Evolutionary conservation across 23 tunicate species (phyloP).

Genomic region (Halocynthia roretzi): DNA sequence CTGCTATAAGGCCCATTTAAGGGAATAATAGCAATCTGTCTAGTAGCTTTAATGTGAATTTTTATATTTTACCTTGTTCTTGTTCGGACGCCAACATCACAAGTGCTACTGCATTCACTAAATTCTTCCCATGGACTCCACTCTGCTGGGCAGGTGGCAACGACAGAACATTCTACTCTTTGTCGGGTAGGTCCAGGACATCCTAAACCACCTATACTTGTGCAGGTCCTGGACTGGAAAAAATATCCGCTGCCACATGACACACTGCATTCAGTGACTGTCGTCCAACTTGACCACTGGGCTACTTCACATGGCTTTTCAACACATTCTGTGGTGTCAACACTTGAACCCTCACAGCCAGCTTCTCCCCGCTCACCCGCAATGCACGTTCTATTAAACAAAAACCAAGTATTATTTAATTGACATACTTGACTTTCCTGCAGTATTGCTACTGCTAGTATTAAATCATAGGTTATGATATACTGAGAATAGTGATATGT

Average conservation of each 20-base stretch:
- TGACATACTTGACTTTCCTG: background rate
- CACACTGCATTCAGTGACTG: conserved; percentile 2
- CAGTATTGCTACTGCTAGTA: background rate
- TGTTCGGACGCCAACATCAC: conserved; percentile 32
- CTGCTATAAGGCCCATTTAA: no score
- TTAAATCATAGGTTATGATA: no score
- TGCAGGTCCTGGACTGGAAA: background rate
- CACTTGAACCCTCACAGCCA: conserved; percentile 31
- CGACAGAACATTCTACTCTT: no score
- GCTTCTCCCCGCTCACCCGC: conserved; percentile 18
- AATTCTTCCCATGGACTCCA: conserved; percentile 10
- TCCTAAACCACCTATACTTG: background rate
- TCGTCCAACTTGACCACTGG: background rate
- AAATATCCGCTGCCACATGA: background rate
- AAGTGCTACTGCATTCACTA: conserved; percentile 27
- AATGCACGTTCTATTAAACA: conserved; percentile 31
- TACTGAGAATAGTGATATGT: no score
- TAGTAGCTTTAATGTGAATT: no score
- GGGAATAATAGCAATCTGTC: no score
- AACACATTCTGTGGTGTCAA: conserved; percentile 2
- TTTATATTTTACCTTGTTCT: conserved; percentile 8
- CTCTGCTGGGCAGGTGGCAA: background rate
- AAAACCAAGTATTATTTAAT: background rate
- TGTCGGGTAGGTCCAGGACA: conserved; percentile 5
- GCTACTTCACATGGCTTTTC: background rate